A percentile compares a stretch with the other conserved stretches of the same genome.
Conservation (phyloP, 2,113 vertebrate species). For the Nettapus auritus region DNA sequence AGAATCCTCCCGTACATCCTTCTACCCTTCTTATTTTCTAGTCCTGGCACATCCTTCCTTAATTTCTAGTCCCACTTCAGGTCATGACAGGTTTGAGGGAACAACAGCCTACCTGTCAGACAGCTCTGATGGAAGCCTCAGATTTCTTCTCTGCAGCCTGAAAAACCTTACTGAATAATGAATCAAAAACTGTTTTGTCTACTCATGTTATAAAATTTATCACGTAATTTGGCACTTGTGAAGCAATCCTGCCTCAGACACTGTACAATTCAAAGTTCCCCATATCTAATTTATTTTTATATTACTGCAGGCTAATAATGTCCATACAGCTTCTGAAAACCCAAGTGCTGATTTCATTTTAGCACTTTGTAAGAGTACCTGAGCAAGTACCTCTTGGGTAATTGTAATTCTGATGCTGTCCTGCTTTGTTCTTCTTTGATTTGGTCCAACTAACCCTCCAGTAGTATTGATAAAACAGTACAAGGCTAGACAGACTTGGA, state of each 20-base stretch:
- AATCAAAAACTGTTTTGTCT: background rate
- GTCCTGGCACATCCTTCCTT: background rate
- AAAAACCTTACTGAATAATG: background rate
- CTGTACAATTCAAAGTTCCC: background rate
- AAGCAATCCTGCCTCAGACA: background rate
- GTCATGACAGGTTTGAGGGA: background rate
- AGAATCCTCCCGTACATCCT: background rate
- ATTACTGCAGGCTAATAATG: background rate
- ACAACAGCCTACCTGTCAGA: background rate
- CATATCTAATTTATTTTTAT: slow-evolving; percentile 5
- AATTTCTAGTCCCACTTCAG: background rate
- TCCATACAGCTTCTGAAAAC: background rate
- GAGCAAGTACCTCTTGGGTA: background rate
- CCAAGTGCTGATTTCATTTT: background rate
- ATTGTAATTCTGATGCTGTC: background rate
- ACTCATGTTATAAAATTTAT: background rate
- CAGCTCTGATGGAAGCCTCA: background rate
- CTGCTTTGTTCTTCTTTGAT: background rate
- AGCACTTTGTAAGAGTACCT: background rate
- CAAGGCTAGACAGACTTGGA: background rate
- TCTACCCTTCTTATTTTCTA: background rate
- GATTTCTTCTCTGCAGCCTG: background rate
- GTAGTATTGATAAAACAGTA: background rate
- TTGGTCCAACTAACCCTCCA: background rate
- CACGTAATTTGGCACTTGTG: background rate